Percentiles rank a stretch among this genome's conserved stretches.
Evolutionary conservation across 2,888 invertebrate species (phyloP).

Genomic region (Morpho achilles): DNA sequence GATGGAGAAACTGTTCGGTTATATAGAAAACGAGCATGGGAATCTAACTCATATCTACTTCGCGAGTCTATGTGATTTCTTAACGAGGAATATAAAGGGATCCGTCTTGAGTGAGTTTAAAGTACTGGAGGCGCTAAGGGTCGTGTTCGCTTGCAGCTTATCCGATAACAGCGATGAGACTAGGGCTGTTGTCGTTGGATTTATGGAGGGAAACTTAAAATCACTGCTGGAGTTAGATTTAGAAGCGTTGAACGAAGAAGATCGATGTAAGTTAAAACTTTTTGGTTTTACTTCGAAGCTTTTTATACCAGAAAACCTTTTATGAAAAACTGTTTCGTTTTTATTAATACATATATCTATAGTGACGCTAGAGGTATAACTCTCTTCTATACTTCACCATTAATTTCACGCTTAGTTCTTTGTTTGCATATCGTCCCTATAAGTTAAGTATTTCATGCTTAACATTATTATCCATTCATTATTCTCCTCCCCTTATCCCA

Average conservation of each 20-base stretch:
- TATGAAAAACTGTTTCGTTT: too few relatives aligned
- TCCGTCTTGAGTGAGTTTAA: slow-evolving; percentile 12
- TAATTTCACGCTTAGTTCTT: too few relatives aligned
- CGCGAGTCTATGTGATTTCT: slow-evolving; percentile 43
- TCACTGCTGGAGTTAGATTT: slow-evolving; percentile 32
- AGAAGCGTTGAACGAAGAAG: slow-evolving; percentile 29
- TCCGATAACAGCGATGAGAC: slow-evolving; percentile 46
- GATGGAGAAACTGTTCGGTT: slow-evolving; percentile 40
- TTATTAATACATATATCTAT: too few relatives aligned
- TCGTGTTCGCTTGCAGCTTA: slow-evolving; percentile 45
- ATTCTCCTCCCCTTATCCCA: too few relatives aligned
- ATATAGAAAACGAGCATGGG: slow-evolving; percentile 47
- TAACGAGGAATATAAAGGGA: slow-evolving; percentile 33
- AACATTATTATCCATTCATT: too few relatives aligned
- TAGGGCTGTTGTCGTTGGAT: slow-evolving; percentile 43
- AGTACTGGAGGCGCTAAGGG: slow-evolving; percentile 41
- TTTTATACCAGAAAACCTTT: too few relatives aligned
- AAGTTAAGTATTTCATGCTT: too few relatives aligned
- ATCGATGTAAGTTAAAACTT: slow-evolving; percentile 45
- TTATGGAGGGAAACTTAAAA: slow-evolving; percentile 42
- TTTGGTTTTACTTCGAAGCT: too few relatives aligned
- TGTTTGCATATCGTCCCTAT: too few relatives aligned
- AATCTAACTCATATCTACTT: slow-evolving; percentile 55
- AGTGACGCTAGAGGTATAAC: too few relatives aligned
- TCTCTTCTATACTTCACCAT: too few relatives aligned